Base-by-base conservation (phyloP, 2,797 vertebrate species). In the Distichodus sexfasciatus region DNA sequence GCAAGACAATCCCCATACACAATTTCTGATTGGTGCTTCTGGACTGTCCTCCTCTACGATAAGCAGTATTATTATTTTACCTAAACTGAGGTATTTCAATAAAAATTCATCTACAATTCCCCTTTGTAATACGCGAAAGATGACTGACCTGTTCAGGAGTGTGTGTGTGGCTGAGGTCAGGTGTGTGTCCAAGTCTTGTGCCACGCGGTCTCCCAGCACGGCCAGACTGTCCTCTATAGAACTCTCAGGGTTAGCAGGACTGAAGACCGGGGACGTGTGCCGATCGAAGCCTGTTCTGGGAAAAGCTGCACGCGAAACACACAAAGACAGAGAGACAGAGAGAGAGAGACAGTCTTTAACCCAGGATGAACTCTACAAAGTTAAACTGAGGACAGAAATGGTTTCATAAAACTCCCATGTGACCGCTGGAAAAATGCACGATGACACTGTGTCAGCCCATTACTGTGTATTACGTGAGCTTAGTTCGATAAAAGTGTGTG, bases 211-310 rank as follows among this genome's bases (percentile, higher is more conserved):
- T 44, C 93, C 95, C 1, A 95, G 14, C 26, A 91, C 90, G 51
- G 92, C 91, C 50, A 98, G 87, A 79, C 91, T 94, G 76, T 98
- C 95, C 83, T 99, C 95, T 58, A 97, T 84, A 0, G 94, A 93
- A 79, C 82, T 93, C 73, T 95, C 95, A 0, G 95, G 94, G 79
- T 92, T 87, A 33, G 85, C 87, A 19, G 96, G 96, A 80, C 87
- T 93, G 83, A 99, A 98, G 74, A 98, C 95, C 3, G 89, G 90
- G 9, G 96, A 98, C 0, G 90, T 90, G 75, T 90, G 90, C 72
- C 87, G 90, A 84, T 97, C 93, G 73, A 96, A 96, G 29, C 94
- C 94, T 31, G 92, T 91, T 46, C 83, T 90, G 64, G 89, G 83
- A 79, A 88, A 93, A 33, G 92, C 95, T 98, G 79, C 58, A 55